Evolutionary conservation across 2,113 vertebrate genomes (phyloP).

Genomic region (Ptychochromis oligacanthus): DNA sequence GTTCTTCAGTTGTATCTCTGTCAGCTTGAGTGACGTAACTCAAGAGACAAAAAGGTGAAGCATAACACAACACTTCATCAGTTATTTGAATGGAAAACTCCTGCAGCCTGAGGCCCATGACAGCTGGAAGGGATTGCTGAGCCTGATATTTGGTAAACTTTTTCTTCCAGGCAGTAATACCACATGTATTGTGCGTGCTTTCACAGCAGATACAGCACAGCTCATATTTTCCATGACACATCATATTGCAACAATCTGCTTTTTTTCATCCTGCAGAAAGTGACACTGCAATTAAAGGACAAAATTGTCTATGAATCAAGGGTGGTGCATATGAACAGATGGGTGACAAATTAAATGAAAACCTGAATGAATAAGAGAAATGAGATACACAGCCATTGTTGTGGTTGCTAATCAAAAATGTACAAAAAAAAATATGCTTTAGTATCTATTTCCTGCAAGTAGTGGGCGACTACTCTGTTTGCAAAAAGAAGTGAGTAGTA

Average conservation of each 20-base stretch:
- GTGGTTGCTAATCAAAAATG: too few species aligned
- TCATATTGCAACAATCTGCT: conserved; percentile 7
- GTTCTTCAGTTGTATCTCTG: background rate
- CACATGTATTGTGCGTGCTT: background rate
- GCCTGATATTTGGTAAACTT: conserved; percentile 23
- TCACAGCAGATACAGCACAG: conserved; percentile 54
- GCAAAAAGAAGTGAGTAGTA: too few species aligned
- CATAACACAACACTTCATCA: background rate
- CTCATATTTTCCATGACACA: conserved; percentile 38
- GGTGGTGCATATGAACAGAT: background rate
- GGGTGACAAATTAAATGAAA: background rate
- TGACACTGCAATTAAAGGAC: background rate
- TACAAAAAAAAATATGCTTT: too few species aligned
- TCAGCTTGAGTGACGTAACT: too few species aligned
- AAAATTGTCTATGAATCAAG: background rate
- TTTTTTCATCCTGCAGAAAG: background rate
- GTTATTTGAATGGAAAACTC: background rate
- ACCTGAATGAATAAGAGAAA: background rate
- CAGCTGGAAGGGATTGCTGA: conserved; percentile 13
- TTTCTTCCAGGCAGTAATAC: conserved; percentile 44
- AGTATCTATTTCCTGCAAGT: background rate
- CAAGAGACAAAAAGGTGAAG: background rate
- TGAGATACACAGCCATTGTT: background rate
- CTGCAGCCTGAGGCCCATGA: background rate
- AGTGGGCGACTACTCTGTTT: background rate